These are phyloP conservation scores for Gymnoscopelus braueri DNA, from an alignment of 2,797 vertebrate genomes.

Conservation along the genomic window DNA sequence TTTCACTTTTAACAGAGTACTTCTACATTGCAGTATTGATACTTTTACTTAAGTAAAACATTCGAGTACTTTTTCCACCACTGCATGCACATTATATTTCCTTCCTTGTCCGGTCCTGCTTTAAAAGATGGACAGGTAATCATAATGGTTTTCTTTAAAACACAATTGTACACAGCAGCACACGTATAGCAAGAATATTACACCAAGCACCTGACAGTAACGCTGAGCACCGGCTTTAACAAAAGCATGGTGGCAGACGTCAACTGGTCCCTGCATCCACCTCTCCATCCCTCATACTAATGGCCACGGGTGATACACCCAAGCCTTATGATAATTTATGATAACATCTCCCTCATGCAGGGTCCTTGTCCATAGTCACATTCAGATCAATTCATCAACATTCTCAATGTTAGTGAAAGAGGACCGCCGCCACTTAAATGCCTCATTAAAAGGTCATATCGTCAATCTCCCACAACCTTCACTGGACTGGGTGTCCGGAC, in stretches of 20 bases:
- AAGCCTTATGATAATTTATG: conserved; percentile 14
- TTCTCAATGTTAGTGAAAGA: conserved; percentile 3
- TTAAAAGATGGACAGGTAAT: conserved; percentile 12
- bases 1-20: no score
- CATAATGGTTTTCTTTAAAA: conserved; percentile 3
- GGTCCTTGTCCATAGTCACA: neutral
- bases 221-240: conserved; percentile 24
- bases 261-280: no score
- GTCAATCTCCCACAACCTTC: conserved; percentile 33
- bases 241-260: conserved; percentile 21
- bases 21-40: no score
- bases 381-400: conserved; percentile 30
- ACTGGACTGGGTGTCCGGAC: conserved; percentile 39
- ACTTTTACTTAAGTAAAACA: no score
- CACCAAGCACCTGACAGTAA: conserved; percentile 37
- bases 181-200: conserved; percentile 43
- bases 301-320: no score
- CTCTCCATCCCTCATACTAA: no score
- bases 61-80: neutral
- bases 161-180: conserved; percentile 28
- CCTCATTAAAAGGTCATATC: conserved; percentile 53
- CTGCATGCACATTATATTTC: conserved; percentile 10
- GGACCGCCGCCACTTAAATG: conserved; percentile 9
- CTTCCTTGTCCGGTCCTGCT: neutral
- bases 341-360: conserved; percentile 14